phyloP scores from a whole-genome alignment of 37 sponge, comb jelly and placozoan species.

The Eunapius fragilis region DNA sequence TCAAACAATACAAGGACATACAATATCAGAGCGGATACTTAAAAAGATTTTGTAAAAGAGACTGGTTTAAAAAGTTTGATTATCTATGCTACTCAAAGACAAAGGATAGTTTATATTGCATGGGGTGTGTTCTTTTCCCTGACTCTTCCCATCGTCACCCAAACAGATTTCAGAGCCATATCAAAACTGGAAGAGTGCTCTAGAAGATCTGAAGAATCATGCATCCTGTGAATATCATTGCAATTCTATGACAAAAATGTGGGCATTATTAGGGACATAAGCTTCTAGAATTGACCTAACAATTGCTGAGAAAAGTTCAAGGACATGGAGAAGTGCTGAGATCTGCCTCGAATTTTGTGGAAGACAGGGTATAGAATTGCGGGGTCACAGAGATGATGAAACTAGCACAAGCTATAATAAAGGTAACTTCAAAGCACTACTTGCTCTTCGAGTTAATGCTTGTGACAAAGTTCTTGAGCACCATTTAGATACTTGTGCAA shows the following conservation, averaged over 20 bases:
- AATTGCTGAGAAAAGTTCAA: neutral
- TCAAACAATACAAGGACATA: neutral
- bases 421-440: slow-evolving; percentile 45
- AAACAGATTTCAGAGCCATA: neutral
- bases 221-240: neutral
- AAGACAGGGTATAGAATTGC: slow-evolving; percentile 48
- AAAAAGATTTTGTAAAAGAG: neutral
- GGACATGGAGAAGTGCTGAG: slow-evolving; percentile 7
- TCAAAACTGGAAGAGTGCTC: neutral
- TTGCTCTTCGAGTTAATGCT: slow-evolving; percentile 40
- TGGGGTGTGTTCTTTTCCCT: neutral
- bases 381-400: too few relatives aligned
- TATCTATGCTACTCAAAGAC: neutral
- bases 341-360: slow-evolving; percentile 40
- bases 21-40: neutral
- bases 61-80: neutral
- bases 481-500: slow-evolving; percentile 28
- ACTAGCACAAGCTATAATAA: slow-evolving; percentile 3
- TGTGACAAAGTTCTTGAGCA: slow-evolving; percentile 20
- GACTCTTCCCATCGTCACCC: neutral
- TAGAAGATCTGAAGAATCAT: neutral
- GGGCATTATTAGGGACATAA: neutral
- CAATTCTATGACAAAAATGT: neutral
- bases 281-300: neutral
- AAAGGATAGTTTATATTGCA: neutral